These are phyloP conservation scores for Heliothis subflexa DNA, from an alignment of 1,140 invertebrate species.

Conservation along the genomic window DNA sequence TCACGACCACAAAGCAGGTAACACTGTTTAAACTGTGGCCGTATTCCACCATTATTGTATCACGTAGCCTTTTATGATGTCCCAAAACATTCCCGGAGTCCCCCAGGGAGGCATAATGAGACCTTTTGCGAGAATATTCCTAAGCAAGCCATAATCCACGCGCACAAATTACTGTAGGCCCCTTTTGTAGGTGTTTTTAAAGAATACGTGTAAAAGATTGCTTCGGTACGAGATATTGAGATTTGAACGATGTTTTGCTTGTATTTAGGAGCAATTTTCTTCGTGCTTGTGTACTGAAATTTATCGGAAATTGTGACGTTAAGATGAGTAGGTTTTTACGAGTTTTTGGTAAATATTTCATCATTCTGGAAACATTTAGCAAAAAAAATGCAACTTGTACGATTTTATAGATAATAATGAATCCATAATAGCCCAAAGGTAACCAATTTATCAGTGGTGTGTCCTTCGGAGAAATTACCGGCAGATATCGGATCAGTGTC, in stretches of 20 bases:
- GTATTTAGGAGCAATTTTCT: constrained; percentile 5
- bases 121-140: constrained; percentile 35
- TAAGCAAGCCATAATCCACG: constrained; percentile 35
- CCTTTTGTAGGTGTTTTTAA: constrained; percentile 27
- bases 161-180: constrained; percentile 23
- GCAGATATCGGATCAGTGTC: too few relatives aligned
- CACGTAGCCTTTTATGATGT: constrained; percentile 37
- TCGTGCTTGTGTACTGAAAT: neutral
- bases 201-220: constrained; percentile 14
- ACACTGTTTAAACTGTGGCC: constrained; percentile 14
- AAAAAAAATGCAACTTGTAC: too few relatives aligned
- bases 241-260: constrained; percentile 26
- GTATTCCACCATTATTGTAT: constrained; percentile 22
- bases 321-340: too few relatives aligned
- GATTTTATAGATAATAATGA: too few relatives aligned
- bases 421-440: too few relatives aligned
- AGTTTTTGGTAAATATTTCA: too few relatives aligned
- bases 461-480: too few relatives aligned
- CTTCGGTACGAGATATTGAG: constrained; percentile 12
- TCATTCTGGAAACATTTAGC: too few relatives aligned
- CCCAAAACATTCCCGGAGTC: constrained; percentile 29
- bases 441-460: too few relatives aligned
- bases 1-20: neutral
- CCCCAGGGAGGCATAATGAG: constrained; percentile 23
- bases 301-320: neutral